Conservation (phyloP, 2,113 vertebrate species). For the Baryphthengus martii region DNA sequence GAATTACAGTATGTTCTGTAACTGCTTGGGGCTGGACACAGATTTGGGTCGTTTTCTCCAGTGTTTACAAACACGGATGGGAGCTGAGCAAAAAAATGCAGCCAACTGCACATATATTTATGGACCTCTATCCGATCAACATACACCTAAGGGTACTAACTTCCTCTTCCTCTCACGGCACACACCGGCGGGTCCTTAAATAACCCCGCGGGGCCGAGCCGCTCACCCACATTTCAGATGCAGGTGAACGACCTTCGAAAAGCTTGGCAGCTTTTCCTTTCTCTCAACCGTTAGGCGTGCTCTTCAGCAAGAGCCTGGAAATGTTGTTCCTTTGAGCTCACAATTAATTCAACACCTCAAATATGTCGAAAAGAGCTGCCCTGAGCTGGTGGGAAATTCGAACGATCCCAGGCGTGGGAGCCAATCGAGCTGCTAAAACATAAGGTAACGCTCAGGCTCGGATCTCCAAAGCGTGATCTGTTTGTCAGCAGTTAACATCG, state of each 20-base stretch:
- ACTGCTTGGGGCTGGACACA: constrained; percentile 68
- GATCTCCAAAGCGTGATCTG: not conserved
- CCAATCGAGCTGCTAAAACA: not conserved
- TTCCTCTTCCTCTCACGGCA: not conserved
- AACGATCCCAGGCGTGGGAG: not conserved
- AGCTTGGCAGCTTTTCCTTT: constrained; percentile 23
- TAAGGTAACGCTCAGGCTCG: not conserved
- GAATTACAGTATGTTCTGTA: constrained; percentile 73
- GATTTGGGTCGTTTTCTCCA: constrained; percentile 59
- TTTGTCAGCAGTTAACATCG: not conserved
- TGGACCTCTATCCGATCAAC: not conserved
- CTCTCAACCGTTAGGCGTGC: not conserved
- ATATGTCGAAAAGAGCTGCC: not conserved
- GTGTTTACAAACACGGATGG: constrained; percentile 71
- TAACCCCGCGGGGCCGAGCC: not conserved
- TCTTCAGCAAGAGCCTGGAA: not conserved
- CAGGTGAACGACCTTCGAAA: not conserved
- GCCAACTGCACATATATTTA: constrained; percentile 51
- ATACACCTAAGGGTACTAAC: not conserved
- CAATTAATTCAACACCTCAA: constrained; percentile 22
- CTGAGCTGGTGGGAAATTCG: constrained; percentile 15
- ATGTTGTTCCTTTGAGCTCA: not conserved
- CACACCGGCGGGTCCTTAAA: not conserved
- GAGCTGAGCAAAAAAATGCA: constrained; percentile 42
- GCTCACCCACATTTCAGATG: not conserved